Evolutionary conservation across 2,113 vertebrate genomes (phyloP).

Genomic region (Prietella phreatophila): DNA sequence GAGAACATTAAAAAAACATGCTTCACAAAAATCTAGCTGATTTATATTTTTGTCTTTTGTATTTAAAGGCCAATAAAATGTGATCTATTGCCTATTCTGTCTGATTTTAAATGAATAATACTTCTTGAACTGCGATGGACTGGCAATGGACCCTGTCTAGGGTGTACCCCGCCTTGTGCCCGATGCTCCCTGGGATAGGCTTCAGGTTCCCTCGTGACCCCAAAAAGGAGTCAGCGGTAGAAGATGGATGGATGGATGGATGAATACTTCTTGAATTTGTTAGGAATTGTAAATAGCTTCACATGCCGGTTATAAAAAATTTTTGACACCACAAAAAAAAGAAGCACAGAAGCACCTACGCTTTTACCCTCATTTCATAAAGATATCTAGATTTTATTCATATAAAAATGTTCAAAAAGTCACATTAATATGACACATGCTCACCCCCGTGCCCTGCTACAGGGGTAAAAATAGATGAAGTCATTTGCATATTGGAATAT

Average conservation of each 20-base stretch:
- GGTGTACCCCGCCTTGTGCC: no score
- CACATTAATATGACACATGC: neutral
- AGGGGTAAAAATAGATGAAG: neutral
- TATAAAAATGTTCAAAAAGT: neutral
- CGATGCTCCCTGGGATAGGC: no score
- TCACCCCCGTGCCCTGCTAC: neutral
- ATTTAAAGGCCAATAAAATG: neutral
- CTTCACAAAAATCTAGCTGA: neutral
- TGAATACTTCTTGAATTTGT: neutral
- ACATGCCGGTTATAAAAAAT: neutral
- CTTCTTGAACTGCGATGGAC: neutral
- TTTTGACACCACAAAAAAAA: neutral
- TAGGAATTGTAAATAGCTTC: neutral
- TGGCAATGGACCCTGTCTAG: no score
- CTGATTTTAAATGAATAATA: neutral
- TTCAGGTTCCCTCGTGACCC: no score
- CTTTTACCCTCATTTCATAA: neutral
- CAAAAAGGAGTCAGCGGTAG: no score
- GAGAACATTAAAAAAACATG: neutral
- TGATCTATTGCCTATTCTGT: neutral
- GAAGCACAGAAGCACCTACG: neutral
- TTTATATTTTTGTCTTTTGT: neutral
- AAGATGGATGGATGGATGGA: no score
- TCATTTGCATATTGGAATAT: slow-evolving; percentile 1
- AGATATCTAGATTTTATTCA: neutral